Evolutionary conservation across 2,888 invertebrate genomes (phyloP), one percentile per base, ranked within the genome.

Genomic region (Agrotis exclamationis): DNA sequence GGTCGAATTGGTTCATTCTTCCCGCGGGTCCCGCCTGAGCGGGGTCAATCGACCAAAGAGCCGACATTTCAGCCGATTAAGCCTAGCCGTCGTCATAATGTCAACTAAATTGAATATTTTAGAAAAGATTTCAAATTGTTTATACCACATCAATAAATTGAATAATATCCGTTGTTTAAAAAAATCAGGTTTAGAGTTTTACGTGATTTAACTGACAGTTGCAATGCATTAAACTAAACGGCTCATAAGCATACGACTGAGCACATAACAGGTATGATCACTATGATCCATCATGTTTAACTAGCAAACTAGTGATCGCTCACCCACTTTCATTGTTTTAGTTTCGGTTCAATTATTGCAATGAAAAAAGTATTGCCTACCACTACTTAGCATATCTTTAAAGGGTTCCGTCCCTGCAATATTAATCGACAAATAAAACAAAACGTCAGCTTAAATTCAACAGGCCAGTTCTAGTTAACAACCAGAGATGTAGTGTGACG

Each of bases 301-400:
- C 18, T 59, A 74, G 70, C 48, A 24, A 70, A 76, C 79, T 47
- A 63, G 71, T 71, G 44, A 56, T 48, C 18, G n/a, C 59, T 63
- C 63, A 70, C 68, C 66, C n/a, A 76, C 56, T 75, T 83, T 76
- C 66, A 13, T 72, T 66, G 65, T 63, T 73, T 70, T 45, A 60
- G 70, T 63, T 69, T 58, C 76, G 77, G 72, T 80, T 82, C 74
- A 82, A 69, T 76, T 54, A 64, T 51, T 70, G n/a, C 63, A 67
- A 24, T 56, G 18, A 68, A 71, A 62, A 64, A 73, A 63, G 5
- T 44, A 69, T 67, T 79, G 63, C 53, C 56, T 63, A 45, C 20
- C 11, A 11, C 20, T 50, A 58, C n/a, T 63, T 75, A 53, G 33
- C 24, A 56, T 71, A 69, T 22, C 4, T 0, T 14, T 24, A 45